These are phyloP conservation scores for Ochlodes sylvanus DNA, from an alignment of 2,888 invertebrate genomes.

Conservation along the genomic window DNA sequence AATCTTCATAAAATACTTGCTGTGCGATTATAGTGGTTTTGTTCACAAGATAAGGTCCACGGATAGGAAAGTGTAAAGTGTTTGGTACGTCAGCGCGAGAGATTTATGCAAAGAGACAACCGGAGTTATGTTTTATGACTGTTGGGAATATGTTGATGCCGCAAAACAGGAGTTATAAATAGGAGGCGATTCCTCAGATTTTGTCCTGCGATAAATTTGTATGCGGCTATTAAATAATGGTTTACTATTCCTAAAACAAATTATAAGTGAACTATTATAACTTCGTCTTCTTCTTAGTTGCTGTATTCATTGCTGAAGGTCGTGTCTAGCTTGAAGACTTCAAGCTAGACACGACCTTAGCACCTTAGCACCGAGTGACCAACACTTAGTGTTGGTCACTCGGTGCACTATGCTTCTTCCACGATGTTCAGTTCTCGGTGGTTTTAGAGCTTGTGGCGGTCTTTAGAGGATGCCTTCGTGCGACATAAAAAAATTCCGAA, in stretches of 20 bases:
- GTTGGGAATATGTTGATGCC: slow-evolving; percentile 44
- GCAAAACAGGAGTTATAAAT: slow-evolving; percentile 20
- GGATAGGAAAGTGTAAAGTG: slow-evolving; percentile 42
- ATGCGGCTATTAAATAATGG: background rate
- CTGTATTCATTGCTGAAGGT: too few relatives aligned
- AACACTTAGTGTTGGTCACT: too few relatives aligned
- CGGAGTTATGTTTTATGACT: slow-evolving; percentile 57
- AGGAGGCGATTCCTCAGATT: slow-evolving; percentile 6
- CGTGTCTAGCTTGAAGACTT: too few relatives aligned
- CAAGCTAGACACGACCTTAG: too few relatives aligned
- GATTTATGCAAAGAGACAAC: slow-evolving; percentile 60
- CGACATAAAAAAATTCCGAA: too few relatives aligned
- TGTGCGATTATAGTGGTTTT: slow-evolving; percentile 52
- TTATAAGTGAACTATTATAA: background rate
- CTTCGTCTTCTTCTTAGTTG: too few relatives aligned
- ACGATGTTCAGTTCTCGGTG: too few relatives aligned
- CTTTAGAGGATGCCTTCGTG: too few relatives aligned
- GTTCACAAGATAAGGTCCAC: slow-evolving; percentile 46
- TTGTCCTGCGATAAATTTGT: background rate
- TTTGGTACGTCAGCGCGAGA: slow-evolving; percentile 54
- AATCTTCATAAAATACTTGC: slow-evolving; percentile 46
- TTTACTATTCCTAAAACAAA: background rate
- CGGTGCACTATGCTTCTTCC: too few relatives aligned
- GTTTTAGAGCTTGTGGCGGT: too few relatives aligned
- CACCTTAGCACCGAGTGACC: too few relatives aligned